Base-by-base conservation (phyloP, 1,140 invertebrate species). In the Ooceraea biroi region DNA sequence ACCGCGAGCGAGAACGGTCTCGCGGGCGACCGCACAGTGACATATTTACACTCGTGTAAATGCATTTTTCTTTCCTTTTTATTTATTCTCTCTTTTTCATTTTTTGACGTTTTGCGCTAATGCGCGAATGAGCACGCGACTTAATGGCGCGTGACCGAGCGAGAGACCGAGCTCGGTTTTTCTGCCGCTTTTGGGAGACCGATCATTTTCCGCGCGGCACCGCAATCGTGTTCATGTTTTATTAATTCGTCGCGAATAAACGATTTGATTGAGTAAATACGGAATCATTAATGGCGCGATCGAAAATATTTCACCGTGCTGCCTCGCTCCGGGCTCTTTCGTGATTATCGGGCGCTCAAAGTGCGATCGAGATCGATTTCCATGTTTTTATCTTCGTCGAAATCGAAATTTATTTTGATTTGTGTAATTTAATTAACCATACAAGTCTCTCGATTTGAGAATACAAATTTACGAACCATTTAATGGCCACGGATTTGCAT, bases 91-190 rank as follows among this genome's bases (percentile, higher is more conserved):
- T 36, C 36, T 36, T 36, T 36, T 36, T 36, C 2, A 36, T 36
- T 36, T 85, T 22, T 48, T 22, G 17, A 0, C 27, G 10, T 61
- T 55, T 73, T 17, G 50, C 30, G 30, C 63, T 41, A 48, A 22
- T 44, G 46, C 48, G 10, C 52, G n/a, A n/a, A n/a, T 46, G 25
- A 55, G 48, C 30, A 27, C 46, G 69, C 12, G 73, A n/a, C 48
- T 85, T 78, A 85, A 87, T 83, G 83, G 71, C 58, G 63, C 71
- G 57, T 72, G 83, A 66, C 82, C 36, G 36, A 36, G 36, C 2
- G 36, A 36, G 36, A 36, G 71, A 36, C 63, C 17, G 63, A 78
- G 80, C 82, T 83, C 61, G 60, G 17, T 36, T 60, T 76, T 71
- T 68, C 48, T 12, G 11, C 27, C 25, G 48, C 57, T 78, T 82